These are phyloP conservation scores for Rhadinocentrus ornatus DNA, from an alignment of 2,797 vertebrate genomes.

Conservation along the genomic window DNA sequence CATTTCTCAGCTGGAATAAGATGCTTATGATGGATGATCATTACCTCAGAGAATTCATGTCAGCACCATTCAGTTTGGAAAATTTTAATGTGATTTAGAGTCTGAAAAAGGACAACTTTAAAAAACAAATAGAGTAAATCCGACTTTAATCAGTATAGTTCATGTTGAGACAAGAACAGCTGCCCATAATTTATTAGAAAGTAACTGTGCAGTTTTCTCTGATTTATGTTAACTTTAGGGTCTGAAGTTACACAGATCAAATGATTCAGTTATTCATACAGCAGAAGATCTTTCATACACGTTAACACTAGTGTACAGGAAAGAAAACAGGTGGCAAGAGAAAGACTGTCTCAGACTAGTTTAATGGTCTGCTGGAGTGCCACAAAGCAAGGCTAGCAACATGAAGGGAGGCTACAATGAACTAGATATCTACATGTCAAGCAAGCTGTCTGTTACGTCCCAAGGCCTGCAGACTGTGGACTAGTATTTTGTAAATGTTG, in stretches of 20 bases:
- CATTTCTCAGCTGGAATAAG: constrained; percentile 58
- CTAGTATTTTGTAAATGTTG: too few species aligned
- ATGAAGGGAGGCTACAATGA: constrained; percentile 12
- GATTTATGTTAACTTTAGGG: neutral
- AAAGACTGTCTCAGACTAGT: neutral
- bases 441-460: too few species aligned
- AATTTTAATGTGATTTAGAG: constrained; percentile 19
- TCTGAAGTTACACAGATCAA: neutral
- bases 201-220: neutral
- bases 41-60: constrained; percentile 49
- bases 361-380: constrained; percentile 35
- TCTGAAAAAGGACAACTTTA: constrained; percentile 9
- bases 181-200: constrained; percentile 3
- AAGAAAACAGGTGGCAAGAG: constrained; percentile 9
- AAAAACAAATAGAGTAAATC: neutral
- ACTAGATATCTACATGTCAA: constrained; percentile 26
- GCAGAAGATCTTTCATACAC: constrained; percentile 6
- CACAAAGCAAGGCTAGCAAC: constrained; percentile 1
- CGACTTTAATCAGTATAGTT: neutral
- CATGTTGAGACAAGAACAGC: neutral
- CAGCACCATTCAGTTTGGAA: constrained; percentile 26
- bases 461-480: too few species aligned
- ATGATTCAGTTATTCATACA: neutral
- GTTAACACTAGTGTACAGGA: neutral
- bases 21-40: constrained; percentile 61